Evolutionary conservation across 2,113 vertebrate species (phyloP).

Genomic region (Sitta europaea): DNA sequence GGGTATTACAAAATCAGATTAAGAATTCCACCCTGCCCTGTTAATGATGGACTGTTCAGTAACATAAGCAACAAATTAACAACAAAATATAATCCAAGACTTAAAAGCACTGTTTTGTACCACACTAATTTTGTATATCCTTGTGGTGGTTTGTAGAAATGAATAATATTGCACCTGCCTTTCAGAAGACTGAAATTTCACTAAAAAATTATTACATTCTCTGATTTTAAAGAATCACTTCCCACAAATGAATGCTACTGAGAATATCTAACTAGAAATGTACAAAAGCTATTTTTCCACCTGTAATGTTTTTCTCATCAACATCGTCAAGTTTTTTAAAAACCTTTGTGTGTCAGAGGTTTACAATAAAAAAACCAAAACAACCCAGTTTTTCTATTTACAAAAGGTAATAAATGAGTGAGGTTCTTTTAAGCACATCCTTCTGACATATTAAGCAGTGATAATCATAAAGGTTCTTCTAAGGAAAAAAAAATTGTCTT

Average conservation of each 20-base stretch:
- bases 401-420: slow-evolving; percentile 21
- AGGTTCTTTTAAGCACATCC: background rate
- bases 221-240: background rate
- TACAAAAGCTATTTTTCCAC: slow-evolving; percentile 6
- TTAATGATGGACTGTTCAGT: background rate
- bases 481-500: background rate
- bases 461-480: background rate
- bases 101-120: background rate
- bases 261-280: background rate
- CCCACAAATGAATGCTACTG: background rate
- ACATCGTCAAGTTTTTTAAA: slow-evolving; percentile 12
- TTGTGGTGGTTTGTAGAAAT: background rate
- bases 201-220: slow-evolving; percentile 22
- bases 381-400: slow-evolving; percentile 12
- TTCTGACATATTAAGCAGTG: background rate
- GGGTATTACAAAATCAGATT: background rate
- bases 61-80: background rate
- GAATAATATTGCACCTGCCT: slow-evolving; percentile 6
- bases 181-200: slow-evolving; percentile 13
- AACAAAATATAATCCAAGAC: background rate
- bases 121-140: background rate
- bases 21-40: background rate
- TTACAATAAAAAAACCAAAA: background rate
- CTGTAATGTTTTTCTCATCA: background rate
- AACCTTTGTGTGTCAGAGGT: background rate